Base-by-base conservation (phyloP, 2,888 invertebrate genomes). In the Heliconius erato region DNA sequence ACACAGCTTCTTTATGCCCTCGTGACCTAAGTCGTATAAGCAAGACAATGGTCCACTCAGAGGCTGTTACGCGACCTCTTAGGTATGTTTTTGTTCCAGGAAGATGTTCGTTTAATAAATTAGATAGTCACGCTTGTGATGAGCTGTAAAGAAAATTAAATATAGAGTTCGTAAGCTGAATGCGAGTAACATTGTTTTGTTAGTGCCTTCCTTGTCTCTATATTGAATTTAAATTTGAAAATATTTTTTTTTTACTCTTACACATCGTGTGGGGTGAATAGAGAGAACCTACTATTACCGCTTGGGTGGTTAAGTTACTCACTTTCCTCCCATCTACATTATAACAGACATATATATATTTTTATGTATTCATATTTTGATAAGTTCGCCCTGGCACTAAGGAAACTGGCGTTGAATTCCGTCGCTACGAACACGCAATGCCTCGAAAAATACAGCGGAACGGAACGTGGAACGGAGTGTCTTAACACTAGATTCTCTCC, bases 141-240 rank as follows among this genome's bases (percentile, higher is more conserved):
- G 79, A 59, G 79, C 65, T 67, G 68, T 63, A n/a, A 78, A 78
- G 44, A 78, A 78, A 67, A 44, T 78, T 68, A 68, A 78, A 78
- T 28, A 28, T 68, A 49, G 32, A 78, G 14, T 23, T 67, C 14
- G n/a, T 44, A 68, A 44, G 67, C 44, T 65, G 14, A 28, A 49
- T 67, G 28, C 68, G 19, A 28, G 26, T 26, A 16, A 26, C 44
- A 44, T 26, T 72, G 26, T 72, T 49, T 72, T 72, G 14, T 71
- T 71, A 71, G 26, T 44, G 23, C 11, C 35, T 69, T 69, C 23
- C 1, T 71, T 44, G 6, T 71, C 16, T 12, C 14, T 44, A 9
- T 40, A 40, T 40, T 40, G 40, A 40, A 28, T 28, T 28, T 28
- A 28, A 28, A 28, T 28, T 28, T 40, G 40, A 69, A 69, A 23